Base-by-base conservation (phyloP, 2,888 invertebrate genomes). In the Myopa testacea region DNA sequence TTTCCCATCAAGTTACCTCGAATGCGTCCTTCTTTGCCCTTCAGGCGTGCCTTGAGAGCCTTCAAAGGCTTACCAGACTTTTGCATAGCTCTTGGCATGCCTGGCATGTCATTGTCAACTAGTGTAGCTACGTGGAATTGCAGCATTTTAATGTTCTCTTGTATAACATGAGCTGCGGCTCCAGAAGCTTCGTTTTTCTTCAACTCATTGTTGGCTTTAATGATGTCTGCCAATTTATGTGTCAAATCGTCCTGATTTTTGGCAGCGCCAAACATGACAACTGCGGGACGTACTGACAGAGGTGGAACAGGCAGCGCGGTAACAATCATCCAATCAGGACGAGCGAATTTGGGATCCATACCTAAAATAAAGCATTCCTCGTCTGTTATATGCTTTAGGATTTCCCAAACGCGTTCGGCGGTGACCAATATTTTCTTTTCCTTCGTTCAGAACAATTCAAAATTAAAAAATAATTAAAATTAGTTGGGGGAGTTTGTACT, bases 1-100 rank as follows among this genome's bases (percentile, higher is more conserved):
- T 99, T 99, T 76, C 99, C 99, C 99, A 99, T 99, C 84, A 99
- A 93, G 90, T 99, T 99, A 84, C 99, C 99, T 90, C 99, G 92
- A 85, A 99, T 99, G 85, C 99, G 93, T 0, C 99, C 99, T 93
- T 99, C 99, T 88, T 99, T 99, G 34, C 99, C 98, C 90, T 99
- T 99, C 72, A 96, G 89, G 69, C 99, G 93, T 4, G 98, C 96
- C 89, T 99, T 99, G 75, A 99, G 92, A 0, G 99, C 98, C 91
- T 99, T 99, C 10, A 99, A 90, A 0, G 99, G 99, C 88, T 99
- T 95, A 4, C 99, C 99, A 0, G 98, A 98, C 90, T 99, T 99
- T 89, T 99, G 99, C 93, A 98, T 97, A 12, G 99, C 99, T 85
- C 96, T 92, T 12, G 98, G 98, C 93, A 98, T 93, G 0, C 99